Percentiles rank a stretch among this genome's conserved stretches.
phyloP scores from a whole-genome alignment of 2,113 vertebrate species.

The Leucopsar rothschildi region DNA sequence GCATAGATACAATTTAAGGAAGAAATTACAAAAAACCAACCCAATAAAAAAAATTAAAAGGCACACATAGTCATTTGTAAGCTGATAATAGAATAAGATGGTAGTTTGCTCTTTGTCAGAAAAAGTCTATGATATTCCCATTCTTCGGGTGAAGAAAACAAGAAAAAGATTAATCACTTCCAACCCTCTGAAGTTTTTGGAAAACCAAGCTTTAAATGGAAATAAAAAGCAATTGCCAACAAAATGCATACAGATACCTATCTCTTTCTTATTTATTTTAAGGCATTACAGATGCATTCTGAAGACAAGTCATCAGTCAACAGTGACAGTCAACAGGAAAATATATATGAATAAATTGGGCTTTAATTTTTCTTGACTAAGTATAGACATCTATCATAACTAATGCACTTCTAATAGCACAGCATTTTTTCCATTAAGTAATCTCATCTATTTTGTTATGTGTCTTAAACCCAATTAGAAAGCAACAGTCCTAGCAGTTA shows the following conservation, averaged over 20 bases:
- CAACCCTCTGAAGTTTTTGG: neutral
- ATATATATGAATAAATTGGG: constrained; percentile 67
- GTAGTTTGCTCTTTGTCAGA: neutral
- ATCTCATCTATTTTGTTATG: constrained; percentile 65
- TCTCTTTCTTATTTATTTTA: constrained; percentile 63
- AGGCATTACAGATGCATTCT: constrained; percentile 48
- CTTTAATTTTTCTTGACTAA: constrained; percentile 76
- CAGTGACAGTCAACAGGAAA: constrained; percentile 64
- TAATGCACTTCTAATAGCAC: constrained; percentile 62
- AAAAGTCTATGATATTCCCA: neutral
- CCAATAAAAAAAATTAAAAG: accelerated
- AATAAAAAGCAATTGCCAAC: neutral
- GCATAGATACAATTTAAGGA: neutral
- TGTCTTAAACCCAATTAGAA: constrained; percentile 72
- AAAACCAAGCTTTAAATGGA: neutral
- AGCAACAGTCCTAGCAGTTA: constrained; percentile 38
- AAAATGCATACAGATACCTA: constrained; percentile 2
- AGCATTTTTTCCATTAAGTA: constrained; percentile 36
- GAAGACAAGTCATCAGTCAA: constrained; percentile 69
- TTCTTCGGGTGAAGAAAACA: neutral
- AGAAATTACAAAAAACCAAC: neutral
- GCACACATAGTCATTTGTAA: neutral
- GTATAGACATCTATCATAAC: constrained; percentile 72
- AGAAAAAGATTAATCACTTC: neutral
- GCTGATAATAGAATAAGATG: neutral